These are phyloP conservation scores for Phoxinus dragarum DNA, from an alignment of 2,797 vertebrate species.

Conservation along the genomic window DNA sequence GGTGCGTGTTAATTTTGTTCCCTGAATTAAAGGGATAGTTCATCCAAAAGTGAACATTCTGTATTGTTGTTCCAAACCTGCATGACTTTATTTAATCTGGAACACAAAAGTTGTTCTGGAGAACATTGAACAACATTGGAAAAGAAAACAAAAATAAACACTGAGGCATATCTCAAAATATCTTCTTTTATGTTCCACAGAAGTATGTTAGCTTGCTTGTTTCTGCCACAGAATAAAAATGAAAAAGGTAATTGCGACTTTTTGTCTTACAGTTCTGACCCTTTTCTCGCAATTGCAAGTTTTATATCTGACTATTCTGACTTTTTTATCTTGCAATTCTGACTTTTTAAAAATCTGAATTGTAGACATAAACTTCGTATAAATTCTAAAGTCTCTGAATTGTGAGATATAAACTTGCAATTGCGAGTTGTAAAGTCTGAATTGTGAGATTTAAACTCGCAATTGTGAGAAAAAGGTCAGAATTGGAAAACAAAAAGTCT, in stretches of 20 bases:
- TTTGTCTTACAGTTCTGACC: no score
- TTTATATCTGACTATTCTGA: no score
- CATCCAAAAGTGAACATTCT: not conserved
- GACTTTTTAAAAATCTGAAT: no score
- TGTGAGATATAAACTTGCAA: no score
- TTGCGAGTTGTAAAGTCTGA: no score
- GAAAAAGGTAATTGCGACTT: not conserved
- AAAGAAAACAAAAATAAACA: not conserved
- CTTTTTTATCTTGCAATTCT: no score
- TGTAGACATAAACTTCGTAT: no score
- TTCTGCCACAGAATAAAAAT: not conserved
- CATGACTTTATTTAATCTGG: not conserved
- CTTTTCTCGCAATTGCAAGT: no score
- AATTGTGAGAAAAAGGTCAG: no score
- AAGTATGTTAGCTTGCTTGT: not conserved
- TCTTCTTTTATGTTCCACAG: not conserved
- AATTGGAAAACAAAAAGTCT: no score
- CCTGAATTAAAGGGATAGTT: not conserved
- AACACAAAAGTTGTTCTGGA: not conserved
- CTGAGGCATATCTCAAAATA: not conserved
- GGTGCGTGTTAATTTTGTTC: not conserved
- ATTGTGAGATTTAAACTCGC: no score
- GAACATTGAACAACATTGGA: not conserved
- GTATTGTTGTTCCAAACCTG: not conserved
- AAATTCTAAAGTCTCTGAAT: no score